Base-by-base conservation (phyloP, 2,113 vertebrate genomes). In the Amblyornis subalaris region DNA sequence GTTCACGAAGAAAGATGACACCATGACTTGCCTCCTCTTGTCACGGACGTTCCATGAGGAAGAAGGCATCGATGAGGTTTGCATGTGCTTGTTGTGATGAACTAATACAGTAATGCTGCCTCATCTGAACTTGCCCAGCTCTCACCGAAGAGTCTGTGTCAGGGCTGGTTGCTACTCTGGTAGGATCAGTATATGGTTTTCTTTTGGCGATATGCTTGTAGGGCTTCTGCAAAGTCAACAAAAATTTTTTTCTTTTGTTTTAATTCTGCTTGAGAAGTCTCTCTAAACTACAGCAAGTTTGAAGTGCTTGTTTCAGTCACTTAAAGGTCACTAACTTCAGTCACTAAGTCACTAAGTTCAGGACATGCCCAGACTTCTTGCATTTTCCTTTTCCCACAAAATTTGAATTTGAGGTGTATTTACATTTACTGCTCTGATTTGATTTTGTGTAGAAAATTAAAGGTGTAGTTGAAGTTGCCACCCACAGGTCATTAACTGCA, bases 31-130 rank as follows among this genome's bases (percentile, higher is more conserved):
- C 93, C 98, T 99, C 31, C 99, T 99, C 94, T 94, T 99, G 91
- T 99, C 99, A 12, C 98, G 99, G 35, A 99, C 99, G 0, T 99
- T 99, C 97, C 99, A 99, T 4, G 99, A 99, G 91, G 99, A 99
- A 93, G 99, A 99, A 96, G 99, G 99, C 88, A 98, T 99, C 6
- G 99, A 99, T 94, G 99, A 99, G 98, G 99, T 99, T 97, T 94
- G 98, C 80, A 33, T n/a, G 7, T 77, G 7, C 54, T 75, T 62
- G 45, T 67, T 44, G 38, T 69, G 47, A 25, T 74, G 57, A 80
- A 14, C 13, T 71, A 14, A 15, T 6, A 2, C 2, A 20, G 3
- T 58, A 76, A 36, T 28, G 18, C 44, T 83, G 15, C 44, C 50
- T 83, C 12, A 9, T 25, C 35, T 76, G 69, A 74, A 20, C 35